Evolutionary conservation across 2,797 vertebrate genomes (phyloP).

Genomic region (Chelon labrosus): DNA sequence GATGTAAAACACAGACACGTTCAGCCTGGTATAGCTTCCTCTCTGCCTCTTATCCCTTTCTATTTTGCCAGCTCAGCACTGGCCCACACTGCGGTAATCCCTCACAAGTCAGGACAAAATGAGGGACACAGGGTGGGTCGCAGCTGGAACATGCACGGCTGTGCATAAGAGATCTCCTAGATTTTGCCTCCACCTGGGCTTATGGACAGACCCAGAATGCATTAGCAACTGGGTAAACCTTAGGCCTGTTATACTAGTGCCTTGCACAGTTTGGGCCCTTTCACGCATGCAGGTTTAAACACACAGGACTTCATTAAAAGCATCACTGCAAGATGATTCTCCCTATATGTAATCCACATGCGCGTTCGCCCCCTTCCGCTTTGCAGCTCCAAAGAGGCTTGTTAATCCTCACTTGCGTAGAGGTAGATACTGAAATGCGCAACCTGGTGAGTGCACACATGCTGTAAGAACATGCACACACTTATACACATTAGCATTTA

Average conservation of each 20-base stretch:
- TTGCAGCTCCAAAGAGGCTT: constrained; percentile 65
- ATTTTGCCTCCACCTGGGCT: constrained; percentile 68
- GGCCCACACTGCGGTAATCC: constrained; percentile 79
- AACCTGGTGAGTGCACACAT: constrained; percentile 4
- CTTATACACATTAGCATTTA: constrained; percentile 4
- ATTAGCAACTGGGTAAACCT: constrained; percentile 54
- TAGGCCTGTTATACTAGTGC: constrained; percentile 32
- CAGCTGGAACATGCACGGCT: constrained; percentile 61
- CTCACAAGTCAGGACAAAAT: constrained; percentile 79
- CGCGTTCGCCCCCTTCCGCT: constrained; percentile 49
- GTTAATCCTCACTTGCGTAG: constrained; percentile 63
- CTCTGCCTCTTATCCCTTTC: constrained; percentile 66
- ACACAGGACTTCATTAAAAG: constrained; percentile 78
- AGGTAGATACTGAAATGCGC: constrained; percentile 32
- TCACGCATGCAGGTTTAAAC: constrained; percentile 64
- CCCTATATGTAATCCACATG: constrained; percentile 66
- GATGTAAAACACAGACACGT: constrained; percentile 70
- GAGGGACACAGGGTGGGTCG: constrained; percentile 77
- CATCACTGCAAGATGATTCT: constrained; percentile 66
- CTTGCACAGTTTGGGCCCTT: constrained; percentile 33
- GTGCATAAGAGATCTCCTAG: constrained; percentile 66
- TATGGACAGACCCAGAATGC: constrained; percentile 47
- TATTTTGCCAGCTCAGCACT: constrained; percentile 79
- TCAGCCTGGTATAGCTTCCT: constrained; percentile 55
- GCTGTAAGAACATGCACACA: neutral